phyloP scores from a whole-genome alignment of 92 coral and sea anemone species.

The Phenganax marumi region DNA sequence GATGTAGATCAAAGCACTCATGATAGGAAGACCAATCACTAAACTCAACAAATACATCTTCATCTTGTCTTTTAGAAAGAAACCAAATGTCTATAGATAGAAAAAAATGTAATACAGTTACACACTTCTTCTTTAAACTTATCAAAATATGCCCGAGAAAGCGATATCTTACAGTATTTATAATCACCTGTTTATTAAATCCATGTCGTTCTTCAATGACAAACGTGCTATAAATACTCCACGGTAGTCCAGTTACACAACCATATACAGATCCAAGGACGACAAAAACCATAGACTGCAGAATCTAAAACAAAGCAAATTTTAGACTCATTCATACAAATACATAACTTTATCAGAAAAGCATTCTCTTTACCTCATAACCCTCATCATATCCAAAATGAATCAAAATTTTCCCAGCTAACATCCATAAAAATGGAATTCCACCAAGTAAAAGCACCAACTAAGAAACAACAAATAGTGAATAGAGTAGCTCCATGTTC shows the following conservation, averaged over 20 bases:
- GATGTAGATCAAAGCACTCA: constrained; percentile 77
- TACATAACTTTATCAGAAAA: not conserved
- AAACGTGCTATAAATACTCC: constrained; percentile 89
- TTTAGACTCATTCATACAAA: not conserved
- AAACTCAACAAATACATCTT: constrained; percentile 78
- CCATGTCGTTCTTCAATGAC: constrained; percentile 98
- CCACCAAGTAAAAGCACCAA: constrained; percentile 78
- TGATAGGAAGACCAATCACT: constrained; percentile 75
- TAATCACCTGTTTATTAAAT: constrained; percentile 91
- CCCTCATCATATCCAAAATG: constrained; percentile 73
- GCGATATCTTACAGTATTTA: not conserved
- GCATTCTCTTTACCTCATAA: constrained; percentile 71
- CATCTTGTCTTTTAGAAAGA: constrained; percentile 77
- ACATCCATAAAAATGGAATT: constrained; percentile 81
- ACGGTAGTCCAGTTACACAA: constrained; percentile 79
- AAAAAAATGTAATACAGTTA: not conserved
- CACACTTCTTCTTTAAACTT: no score
- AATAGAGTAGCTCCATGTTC: not conserved
- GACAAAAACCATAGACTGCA: constrained; percentile 73
- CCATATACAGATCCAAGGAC: constrained; percentile 64
- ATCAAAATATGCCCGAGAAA: not conserved
- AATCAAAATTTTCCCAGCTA: constrained; percentile 61
- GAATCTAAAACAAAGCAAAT: constrained; percentile 53
- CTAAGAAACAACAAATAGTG: constrained; percentile 46
- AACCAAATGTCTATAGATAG: constrained; percentile 71